Base-by-base conservation (phyloP, 2,797 vertebrate species). In the Acrocephalus scirpaceus region DNA sequence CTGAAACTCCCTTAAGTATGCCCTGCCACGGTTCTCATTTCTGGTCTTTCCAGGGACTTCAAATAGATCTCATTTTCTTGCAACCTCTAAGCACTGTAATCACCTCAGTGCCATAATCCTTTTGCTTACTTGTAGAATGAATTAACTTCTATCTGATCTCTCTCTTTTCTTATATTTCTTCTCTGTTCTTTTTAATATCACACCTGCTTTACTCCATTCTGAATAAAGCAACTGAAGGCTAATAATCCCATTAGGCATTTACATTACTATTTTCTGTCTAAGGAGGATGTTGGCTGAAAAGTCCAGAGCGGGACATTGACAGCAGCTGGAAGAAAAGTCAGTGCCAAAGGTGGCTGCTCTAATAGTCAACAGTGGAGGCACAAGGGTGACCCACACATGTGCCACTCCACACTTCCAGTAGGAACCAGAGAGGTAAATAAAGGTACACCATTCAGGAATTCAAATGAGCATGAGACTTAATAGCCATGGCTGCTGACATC, bases 21-120 rank as follows among this genome's bases (percentile, higher is more conserved):
- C 12, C 5, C 34, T 72, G 62, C 19, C 38, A 54, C 1, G 3
- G 13, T 32, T 77, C 40, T 84, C 22, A 9, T 93, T 88, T 83
- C 40, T 91, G n/a, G 13, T 78, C 30, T 86, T 78, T 56, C 25
- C 48, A 23, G 8, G 38, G 50, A 38, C 32, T 96, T 88, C 34
- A 90, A 15, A 48, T 66, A 93, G 29, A 84, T 81, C 64, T 91
- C 29, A 44, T 88, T 93, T 88, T 93, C 66, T 64, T 92, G 40
- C 7, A 85, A 47, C 9, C 16, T 87, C 61, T 79, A 71, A 61
- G 77, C 58, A 78, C 12, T 3, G 1, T 80, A 66, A 72, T 74
- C 58, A 90, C 25, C 29, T 92, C 76, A 66, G 66, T 69, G 58
- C 32, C 56, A 32, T 77, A 77, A 86, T 74, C n/a, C 64, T 74